phyloP scores from a whole-genome alignment of 1,140 invertebrate species.

The Manduca sexta region DNA sequence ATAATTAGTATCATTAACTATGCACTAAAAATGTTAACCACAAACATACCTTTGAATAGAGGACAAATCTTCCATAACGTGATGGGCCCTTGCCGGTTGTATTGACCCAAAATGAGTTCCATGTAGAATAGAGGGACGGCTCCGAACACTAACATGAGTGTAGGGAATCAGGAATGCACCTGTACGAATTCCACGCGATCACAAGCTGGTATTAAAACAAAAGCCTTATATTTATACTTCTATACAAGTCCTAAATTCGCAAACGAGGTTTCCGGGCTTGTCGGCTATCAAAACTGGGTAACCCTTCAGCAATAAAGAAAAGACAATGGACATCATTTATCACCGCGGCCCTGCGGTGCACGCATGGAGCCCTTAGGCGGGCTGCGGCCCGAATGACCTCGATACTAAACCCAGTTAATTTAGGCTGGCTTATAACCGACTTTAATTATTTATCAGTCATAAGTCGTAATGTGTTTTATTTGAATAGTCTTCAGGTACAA shows the following conservation, averaged over 20 bases:
- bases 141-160: slow-evolving; percentile 82
- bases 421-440: too few species aligned
- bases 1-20: not conserved
- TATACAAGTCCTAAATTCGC: too few species aligned
- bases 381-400: too few species aligned
- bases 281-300: slow-evolving; percentile 16
- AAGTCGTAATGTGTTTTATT: too few species aligned
- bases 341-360: slow-evolving; percentile 26
- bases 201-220: too few species aligned
- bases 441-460: too few species aligned
- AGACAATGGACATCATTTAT: slow-evolving; percentile 57
- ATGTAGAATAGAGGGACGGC: slow-evolving; percentile 90
- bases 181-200: too few species aligned
- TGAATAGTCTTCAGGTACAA: too few species aligned
- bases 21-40: not conserved
- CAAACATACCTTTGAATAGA: slow-evolving; percentile 85
- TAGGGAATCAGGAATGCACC: slow-evolving; percentile 82
- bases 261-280: not conserved
- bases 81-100: slow-evolving; percentile 85
- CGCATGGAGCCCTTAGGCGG: slow-evolving; percentile 20
- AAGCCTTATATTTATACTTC: too few species aligned
- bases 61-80: slow-evolving; percentile 90
- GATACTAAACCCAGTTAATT: too few species aligned
- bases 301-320: slow-evolving; percentile 40
- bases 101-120: slow-evolving; percentile 88